phyloP scores from a whole-genome alignment of 2,113 vertebrate genomes.

The Triplophysa siluroides region DNA sequence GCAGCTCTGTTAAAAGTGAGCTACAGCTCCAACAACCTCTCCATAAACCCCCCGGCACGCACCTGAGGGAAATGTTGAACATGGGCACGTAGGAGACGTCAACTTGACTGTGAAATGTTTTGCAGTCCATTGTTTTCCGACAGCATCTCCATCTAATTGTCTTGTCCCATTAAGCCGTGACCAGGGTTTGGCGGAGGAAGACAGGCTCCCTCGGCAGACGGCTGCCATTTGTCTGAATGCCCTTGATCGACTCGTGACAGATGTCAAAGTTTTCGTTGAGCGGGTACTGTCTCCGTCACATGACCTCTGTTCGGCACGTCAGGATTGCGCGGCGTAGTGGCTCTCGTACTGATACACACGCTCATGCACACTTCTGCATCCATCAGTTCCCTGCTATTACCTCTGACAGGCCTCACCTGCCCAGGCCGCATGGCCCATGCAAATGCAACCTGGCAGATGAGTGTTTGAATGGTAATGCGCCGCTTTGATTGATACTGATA shows the following conservation, averaged over 20 bases:
- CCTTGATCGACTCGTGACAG: slow-evolving; percentile 79
- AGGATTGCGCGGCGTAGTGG: slow-evolving; percentile 29
- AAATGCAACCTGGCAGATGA: slow-evolving; percentile 68
- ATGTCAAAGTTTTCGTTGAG: slow-evolving; percentile 78
- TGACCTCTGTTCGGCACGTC: slow-evolving; percentile 65
- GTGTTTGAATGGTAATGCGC: slow-evolving; percentile 66
- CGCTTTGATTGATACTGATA: slow-evolving; percentile 57
- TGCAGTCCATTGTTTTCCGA: slow-evolving; percentile 67
- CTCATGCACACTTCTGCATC: slow-evolving; percentile 60
- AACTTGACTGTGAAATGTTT: slow-evolving; percentile 55
- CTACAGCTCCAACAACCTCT: neutral
- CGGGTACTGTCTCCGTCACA: slow-evolving; percentile 72
- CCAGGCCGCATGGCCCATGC: slow-evolving; percentile 74
- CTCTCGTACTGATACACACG: slow-evolving; percentile 51
- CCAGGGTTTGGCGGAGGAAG: slow-evolving; percentile 62
- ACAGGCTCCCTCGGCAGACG: slow-evolving; percentile 73
- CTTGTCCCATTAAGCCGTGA: slow-evolving; percentile 72
- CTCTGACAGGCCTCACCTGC: slow-evolving; percentile 75
- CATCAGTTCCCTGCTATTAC: slow-evolving; percentile 78
- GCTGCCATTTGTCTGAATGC: slow-evolving; percentile 70
- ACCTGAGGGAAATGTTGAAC: slow-evolving; percentile 49
- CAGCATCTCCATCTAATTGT: slow-evolving; percentile 67
- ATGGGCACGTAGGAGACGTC: slow-evolving; percentile 43
- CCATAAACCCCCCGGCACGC: neutral
- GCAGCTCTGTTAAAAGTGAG: neutral